phyloP scores from a whole-genome alignment of 2,888 invertebrate species.

The Agrotis puta region DNA sequence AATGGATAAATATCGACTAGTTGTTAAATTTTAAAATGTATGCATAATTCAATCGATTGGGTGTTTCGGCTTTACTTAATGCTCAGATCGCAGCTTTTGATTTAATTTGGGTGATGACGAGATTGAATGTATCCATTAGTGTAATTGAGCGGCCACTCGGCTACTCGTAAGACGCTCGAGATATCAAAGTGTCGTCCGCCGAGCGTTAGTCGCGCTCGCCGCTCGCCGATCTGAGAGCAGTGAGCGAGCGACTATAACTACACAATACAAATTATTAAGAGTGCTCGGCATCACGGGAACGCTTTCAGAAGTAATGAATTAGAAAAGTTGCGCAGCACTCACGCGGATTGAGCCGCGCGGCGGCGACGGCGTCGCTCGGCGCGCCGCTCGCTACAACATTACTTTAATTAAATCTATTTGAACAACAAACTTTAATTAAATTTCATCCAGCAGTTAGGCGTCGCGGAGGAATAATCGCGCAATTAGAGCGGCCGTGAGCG shows the following conservation, averaged over 20 bases:
- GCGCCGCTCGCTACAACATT: slow-evolving; percentile 89
- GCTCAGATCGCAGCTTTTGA: slow-evolving; percentile 72
- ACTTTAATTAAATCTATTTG: slow-evolving; percentile 92
- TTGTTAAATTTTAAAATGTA: slow-evolving; percentile 82
- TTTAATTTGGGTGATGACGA: slow-evolving; percentile 74
- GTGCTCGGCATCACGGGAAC: slow-evolving; percentile 90
- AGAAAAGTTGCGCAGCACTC: slow-evolving; percentile 91
- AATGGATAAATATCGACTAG: slow-evolving; percentile 87
- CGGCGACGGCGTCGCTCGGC: slow-evolving; percentile 79
- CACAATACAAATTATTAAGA: slow-evolving; percentile 91
- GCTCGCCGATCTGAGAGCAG: slow-evolving; percentile 68
- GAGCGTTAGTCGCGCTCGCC: slow-evolving; percentile 29
- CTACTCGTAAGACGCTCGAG: slow-evolving; percentile 65
- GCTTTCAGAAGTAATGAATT: slow-evolving; percentile 91
- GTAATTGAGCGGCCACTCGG: slow-evolving; percentile 68
- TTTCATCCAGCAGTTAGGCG: slow-evolving; percentile 91
- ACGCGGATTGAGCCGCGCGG: slow-evolving; percentile 89
- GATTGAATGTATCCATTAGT: slow-evolving; percentile 76
- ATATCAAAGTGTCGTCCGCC: slow-evolving; percentile 70
- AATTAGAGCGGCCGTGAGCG: slow-evolving; percentile 91
- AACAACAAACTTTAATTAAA: slow-evolving; percentile 92
- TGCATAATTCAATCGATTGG: slow-evolving; percentile 79
- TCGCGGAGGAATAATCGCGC: slow-evolving; percentile 91
- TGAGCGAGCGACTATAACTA: slow-evolving; percentile 83
- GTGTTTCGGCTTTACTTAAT: slow-evolving; percentile 69